phyloP scores from a whole-genome alignment of 1,140 invertebrate genomes.

The Calliphora vicina region DNA sequence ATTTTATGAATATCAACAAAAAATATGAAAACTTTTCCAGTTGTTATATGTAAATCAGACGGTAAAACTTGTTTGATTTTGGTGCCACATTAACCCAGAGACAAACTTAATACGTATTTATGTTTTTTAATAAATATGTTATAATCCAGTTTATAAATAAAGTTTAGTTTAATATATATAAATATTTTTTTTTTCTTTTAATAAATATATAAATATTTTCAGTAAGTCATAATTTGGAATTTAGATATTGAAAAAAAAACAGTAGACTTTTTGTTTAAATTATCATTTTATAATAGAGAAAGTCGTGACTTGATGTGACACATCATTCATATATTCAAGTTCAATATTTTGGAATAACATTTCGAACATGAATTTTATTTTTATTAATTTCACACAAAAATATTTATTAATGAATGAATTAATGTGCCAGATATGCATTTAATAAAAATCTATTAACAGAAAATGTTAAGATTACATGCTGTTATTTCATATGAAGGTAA shows the following conservation, averaged over 20 bases:
- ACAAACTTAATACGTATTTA: not conserved
- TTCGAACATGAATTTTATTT: no score
- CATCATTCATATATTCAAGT: no score
- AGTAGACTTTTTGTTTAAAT: not conserved
- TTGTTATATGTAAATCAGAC: not conserved
- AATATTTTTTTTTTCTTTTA: not conserved
- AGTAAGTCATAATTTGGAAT: not conserved
- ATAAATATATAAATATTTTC: not conserved
- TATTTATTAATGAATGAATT: not conserved
- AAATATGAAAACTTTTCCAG: not conserved
- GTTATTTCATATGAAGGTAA: not conserved
- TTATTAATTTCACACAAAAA: not conserved
- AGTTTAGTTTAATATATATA: not conserved
- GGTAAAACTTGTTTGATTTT: conserved; percentile 1
- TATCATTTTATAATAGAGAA: not conserved
- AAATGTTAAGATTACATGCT: not conserved
- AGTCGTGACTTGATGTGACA: not conserved
- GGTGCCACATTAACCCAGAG: not conserved
- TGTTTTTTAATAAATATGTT: not conserved
- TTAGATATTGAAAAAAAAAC: not conserved
- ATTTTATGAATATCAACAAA: not conserved
- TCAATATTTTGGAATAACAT: no score
- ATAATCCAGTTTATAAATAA: not conserved
- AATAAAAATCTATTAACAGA: not conserved
- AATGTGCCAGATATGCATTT: not conserved